Base-by-base conservation (phyloP, 2,113 vertebrate genomes). In the Salvelinus sp. region DNA sequence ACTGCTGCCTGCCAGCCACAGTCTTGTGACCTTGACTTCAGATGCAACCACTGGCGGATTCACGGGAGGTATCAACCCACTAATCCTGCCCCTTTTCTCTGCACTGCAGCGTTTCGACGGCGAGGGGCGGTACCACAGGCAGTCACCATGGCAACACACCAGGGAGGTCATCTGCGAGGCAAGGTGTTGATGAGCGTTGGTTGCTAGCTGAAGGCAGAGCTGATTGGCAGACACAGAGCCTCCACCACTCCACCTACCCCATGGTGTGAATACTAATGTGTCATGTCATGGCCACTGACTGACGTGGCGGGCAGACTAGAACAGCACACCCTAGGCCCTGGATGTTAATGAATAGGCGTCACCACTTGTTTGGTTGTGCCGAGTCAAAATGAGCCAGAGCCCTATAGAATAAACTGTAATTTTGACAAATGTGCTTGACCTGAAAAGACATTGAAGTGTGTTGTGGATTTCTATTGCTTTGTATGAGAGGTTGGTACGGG, bases 111-210 rank as follows among this genome's bases (percentile, higher is more conserved):
- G 27, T 74, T 72, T 73, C 1, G 73, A 57, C 72, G 44, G 57
- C 28, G 62, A 50, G 58, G 72, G 74, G 75, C 63, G 62, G 80
- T 60, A 76, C 77, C 69, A 76, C 77, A 81, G 79, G 64, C 22
- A 13, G 76, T 89, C 72, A 50, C 88, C 81, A 88, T 88, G 79
- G 85, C 81, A 90, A 91, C 88, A 70, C 23, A 79, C 71, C 74
- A 81, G 81, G 38, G 7, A 44, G 38, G 82, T 74, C 75, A 76
- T 84, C 82, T 81, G 72, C 48, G 65, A 64, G 25, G 10, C 73
- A 66, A 82, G 80, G 76, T 79, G 82, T 72, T 30, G 38, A 71
- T 65, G 78, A 84, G 81, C 2, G 6, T 69, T 48, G 62, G 76
- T 22, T 67, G 64, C 18, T 38, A 0, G 23, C 18, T 10, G 69